A percentile compares a stretch with the other conserved stretches of the same genome.
Evolutionary conservation across 2,888 invertebrate species (phyloP).

Genomic region (Tetrapedia diversipes): DNA sequence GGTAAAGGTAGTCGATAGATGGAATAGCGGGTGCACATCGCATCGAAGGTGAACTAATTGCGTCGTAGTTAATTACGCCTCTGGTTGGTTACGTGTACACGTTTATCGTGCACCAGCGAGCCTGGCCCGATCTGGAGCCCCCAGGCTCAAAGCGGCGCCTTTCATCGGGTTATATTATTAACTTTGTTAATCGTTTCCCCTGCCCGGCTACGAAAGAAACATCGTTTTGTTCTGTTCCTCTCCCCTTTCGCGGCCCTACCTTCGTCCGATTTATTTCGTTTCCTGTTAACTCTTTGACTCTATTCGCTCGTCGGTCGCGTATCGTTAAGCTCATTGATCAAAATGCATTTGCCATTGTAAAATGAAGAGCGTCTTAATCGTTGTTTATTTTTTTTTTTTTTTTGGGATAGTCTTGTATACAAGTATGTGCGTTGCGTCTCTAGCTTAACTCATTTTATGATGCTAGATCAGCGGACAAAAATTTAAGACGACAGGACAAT

Average conservation of each 20-base stretch:
- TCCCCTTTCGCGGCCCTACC: too few relatives aligned
- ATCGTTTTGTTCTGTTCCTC: background rate
- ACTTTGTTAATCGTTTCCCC: slow-evolving; percentile 35
- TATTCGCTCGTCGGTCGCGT: too few relatives aligned
- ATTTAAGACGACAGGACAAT: too few relatives aligned
- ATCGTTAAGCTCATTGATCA: too few relatives aligned
- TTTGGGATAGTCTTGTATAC: too few relatives aligned
- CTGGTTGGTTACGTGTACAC: slow-evolving; percentile 39
- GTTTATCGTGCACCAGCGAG: slow-evolving; percentile 49
- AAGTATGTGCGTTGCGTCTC: too few relatives aligned
- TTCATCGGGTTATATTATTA: slow-evolving; percentile 54
- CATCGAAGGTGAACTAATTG: slow-evolving; percentile 53
- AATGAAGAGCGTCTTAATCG: too few relatives aligned
- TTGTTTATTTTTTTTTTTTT: too few relatives aligned
- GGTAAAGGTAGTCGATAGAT: background rate
- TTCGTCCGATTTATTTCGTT: background rate
- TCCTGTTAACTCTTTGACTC: too few relatives aligned
- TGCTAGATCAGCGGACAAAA: too few relatives aligned
- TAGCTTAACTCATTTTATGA: too few relatives aligned
- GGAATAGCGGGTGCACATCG: slow-evolving; percentile 14
- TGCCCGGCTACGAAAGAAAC: background rate
- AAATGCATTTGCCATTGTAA: too few relatives aligned
- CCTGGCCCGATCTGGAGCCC: slow-evolving; percentile 16
- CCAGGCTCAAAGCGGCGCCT: slow-evolving; percentile 42
- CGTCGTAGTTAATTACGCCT: slow-evolving; percentile 61